These are phyloP conservation scores for Sprattus sprattus DNA, from an alignment of 2,113 vertebrate genomes.

Conservation along the genomic window DNA sequence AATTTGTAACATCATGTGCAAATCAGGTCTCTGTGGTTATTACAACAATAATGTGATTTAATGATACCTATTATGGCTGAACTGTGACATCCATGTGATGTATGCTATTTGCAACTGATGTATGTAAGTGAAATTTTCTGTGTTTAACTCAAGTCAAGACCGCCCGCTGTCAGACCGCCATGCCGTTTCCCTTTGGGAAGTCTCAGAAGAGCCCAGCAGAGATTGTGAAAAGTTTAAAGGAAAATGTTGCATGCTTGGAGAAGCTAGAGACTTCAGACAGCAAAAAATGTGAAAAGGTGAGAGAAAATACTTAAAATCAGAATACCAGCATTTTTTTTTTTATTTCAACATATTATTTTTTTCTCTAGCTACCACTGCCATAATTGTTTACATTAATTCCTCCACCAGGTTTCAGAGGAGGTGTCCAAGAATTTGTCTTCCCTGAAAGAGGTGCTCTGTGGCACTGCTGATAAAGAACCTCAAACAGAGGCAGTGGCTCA, in stretches of 20 bases:
- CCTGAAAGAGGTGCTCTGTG: constrained; percentile 75
- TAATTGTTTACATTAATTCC: constrained; percentile 18
- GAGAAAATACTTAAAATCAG: background rate
- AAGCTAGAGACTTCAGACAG: constrained; percentile 73
- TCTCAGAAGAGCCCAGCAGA: constrained; percentile 79
- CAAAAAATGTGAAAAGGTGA: constrained; percentile 78
- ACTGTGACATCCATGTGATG: too few species aligned
- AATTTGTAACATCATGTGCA: too few species aligned
- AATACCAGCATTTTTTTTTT: background rate
- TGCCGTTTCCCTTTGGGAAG: constrained; percentile 80
- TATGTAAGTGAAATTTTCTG: background rate
- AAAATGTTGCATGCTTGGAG: constrained; percentile 73
- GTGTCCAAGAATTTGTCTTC: constrained; percentile 73
- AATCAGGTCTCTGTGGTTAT: too few species aligned
- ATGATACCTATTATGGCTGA: too few species aligned
- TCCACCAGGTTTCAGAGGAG: constrained; percentile 72
- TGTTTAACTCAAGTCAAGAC: background rate
- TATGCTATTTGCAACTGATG: background rate
- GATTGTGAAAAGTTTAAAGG: constrained; percentile 75
- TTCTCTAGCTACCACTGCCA: background rate
- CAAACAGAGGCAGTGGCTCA: constrained; percentile 79
- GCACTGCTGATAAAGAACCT: constrained; percentile 78
- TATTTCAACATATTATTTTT: background rate
- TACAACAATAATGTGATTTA: background rate
- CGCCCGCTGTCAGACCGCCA: constrained; percentile 52